These are phyloP conservation scores for Lasioglossum malachurum DNA, from an alignment of 2,888 invertebrate genomes.

Conservation along the genomic window DNA sequence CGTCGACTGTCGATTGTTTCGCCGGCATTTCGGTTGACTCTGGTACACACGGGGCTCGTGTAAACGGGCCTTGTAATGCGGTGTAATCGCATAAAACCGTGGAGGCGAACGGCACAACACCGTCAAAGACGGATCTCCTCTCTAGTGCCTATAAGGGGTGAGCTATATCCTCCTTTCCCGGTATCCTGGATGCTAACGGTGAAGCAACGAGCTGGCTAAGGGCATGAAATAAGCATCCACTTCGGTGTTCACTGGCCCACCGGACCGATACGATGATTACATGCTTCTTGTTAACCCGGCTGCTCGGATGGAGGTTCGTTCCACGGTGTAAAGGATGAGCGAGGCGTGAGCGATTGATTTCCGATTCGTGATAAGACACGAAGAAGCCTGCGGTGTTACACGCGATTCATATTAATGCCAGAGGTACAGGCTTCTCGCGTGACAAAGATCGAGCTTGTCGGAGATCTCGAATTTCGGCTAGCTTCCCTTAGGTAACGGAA, in stretches of 20 bases:
- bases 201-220: slow-evolving; percentile 44
- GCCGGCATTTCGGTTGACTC: slow-evolving; percentile 26
- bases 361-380: slow-evolving; percentile 53
- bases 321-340: slow-evolving; percentile 34
- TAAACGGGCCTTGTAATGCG: slow-evolving; percentile 52
- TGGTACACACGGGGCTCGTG: slow-evolving; percentile 29
- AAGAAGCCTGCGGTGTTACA: background rate
- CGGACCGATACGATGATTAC: slow-evolving; percentile 39
- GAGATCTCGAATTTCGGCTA: too few relatives aligned
- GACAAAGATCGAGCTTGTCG: too few relatives aligned
- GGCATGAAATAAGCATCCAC: slow-evolving; percentile 40
- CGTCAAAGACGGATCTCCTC: slow-evolving; percentile 62
- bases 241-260: slow-evolving; percentile 12
- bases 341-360: slow-evolving; percentile 47
- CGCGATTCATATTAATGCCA: too few relatives aligned
- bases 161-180: background rate
- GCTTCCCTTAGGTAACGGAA: too few relatives aligned
- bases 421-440: too few relatives aligned
- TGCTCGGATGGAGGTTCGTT: slow-evolving; percentile 27
- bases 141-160: background rate
- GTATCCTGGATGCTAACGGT: slow-evolving; percentile 4
- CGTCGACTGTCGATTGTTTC: background rate
- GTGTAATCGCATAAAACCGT: slow-evolving; percentile 65
- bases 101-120: slow-evolving; percentile 47
- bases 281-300: slow-evolving; percentile 38